Evolutionary conservation across 2,797 vertebrate genomes (phyloP).

Genomic region (Acomys russatus): DNA sequence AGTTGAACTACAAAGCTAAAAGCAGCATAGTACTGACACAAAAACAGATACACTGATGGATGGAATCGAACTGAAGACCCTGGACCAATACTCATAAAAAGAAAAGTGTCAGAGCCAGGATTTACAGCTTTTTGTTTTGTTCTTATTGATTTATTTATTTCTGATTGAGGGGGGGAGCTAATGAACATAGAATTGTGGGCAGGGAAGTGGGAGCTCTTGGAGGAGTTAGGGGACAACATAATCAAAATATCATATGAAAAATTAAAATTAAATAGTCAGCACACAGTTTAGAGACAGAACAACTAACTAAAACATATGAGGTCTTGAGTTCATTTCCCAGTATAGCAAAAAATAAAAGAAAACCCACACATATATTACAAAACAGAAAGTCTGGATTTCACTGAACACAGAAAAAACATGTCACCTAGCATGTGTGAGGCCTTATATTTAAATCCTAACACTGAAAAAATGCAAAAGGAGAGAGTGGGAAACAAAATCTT

Average conservation of each 20-base stretch:
- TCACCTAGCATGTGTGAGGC: background rate
- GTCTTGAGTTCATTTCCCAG: background rate
- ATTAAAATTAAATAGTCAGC: background rate
- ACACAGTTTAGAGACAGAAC: background rate
- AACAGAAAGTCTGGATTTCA: slow-evolving; percentile 48
- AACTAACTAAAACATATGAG: background rate
- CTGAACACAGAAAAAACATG: background rate
- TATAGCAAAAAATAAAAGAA: background rate
- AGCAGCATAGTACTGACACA: background rate
- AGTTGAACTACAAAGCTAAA: background rate
- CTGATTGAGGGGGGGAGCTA: background rate
- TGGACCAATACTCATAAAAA: no score
- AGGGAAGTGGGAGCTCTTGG: background rate
- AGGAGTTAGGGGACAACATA: background rate
- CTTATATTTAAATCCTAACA: background rate
- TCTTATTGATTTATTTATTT: background rate
- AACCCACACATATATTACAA: background rate
- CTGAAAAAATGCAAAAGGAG: background rate
- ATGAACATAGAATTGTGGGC: background rate
- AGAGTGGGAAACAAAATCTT: background rate
- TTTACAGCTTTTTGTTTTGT: background rate
- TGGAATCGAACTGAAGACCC: background rate
- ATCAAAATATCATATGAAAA: background rate
- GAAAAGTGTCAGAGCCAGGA: no score
- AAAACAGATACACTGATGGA: background rate